These are phyloP conservation scores for Moxostoma hubbsi DNA, from an alignment of 2,797 vertebrate species.

Conservation along the genomic window DNA sequence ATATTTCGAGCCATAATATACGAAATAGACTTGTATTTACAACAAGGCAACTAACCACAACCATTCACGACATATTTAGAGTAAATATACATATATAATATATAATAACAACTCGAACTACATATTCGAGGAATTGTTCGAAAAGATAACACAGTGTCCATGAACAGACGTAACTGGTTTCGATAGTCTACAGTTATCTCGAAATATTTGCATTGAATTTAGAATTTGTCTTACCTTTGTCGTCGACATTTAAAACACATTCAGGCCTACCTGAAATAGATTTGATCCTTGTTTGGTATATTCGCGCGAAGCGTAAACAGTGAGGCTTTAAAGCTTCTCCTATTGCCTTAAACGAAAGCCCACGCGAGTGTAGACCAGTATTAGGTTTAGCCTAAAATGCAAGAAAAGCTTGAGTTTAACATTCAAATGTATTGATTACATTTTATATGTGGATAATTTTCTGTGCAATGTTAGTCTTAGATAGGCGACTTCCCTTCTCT, in stretches of 20 bases:
- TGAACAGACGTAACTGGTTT: neutral
- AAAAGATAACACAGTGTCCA: neutral
- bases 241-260: slow-evolving; percentile 18
- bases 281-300: slow-evolving; percentile 28
- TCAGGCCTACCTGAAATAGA: slow-evolving; percentile 22
- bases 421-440: slow-evolving; percentile 29
- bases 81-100: too few relatives aligned
- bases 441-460: slow-evolving; percentile 10
- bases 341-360: slow-evolving; percentile 53
- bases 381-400: slow-evolving; percentile 37
- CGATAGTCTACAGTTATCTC: slow-evolving; percentile 2
- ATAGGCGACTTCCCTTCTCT: slow-evolving; percentile 54
- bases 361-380: slow-evolving; percentile 27
- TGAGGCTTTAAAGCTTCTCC: slow-evolving; percentile 37
- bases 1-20: slow-evolving; percentile 22
- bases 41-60: neutral
- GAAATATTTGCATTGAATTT: slow-evolving; percentile 19
- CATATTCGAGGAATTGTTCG: neutral
- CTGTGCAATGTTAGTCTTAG: slow-evolving; percentile 31
- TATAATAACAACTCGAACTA: too few relatives aligned
- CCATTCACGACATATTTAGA: neutral
- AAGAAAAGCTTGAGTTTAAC: slow-evolving; percentile 35
- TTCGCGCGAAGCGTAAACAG: slow-evolving; percentile 39
- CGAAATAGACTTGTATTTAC: slow-evolving; percentile 23
- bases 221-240: slow-evolving; percentile 51